Base-by-base conservation (phyloP, 1,140 invertebrate species). In the Nephila pilipes region DNA sequence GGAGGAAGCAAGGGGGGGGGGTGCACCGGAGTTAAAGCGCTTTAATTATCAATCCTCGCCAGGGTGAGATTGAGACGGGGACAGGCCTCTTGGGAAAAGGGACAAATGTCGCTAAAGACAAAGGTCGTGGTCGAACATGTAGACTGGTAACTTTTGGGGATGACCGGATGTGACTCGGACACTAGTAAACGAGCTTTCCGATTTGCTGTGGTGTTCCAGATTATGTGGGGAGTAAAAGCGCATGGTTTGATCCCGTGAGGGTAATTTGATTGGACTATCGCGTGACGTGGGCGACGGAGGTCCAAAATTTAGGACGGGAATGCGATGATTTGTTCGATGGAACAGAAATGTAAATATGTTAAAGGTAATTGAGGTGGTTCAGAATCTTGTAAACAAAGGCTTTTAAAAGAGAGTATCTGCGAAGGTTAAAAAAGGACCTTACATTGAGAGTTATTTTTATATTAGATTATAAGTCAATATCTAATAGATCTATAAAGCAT, bases 51-150 rank as follows among this genome's bases (percentile, higher is more conserved):
- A 16, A 60, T 16, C 25, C 4, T 58, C 18, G 20, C 22, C 54
- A 22, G 36, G 14, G 32, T 32, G 79, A 38, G 38, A 81, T 38
- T 22, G 32, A 14, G 29, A 46, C 46, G 46, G 46, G 46, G 46
- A 46, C 46, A 46, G 36, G n/a, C 36, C 32, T 18, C 20, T 20
- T 54, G 55, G 25, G 55, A 85, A 85, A 32, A 16, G 25, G 83
- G 83, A 85, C 83, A 85, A 57, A 85, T 85, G 83, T 85, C 83
- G 55, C 8, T 4, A 29, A 85, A 55, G 55, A 85, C 54, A 32
- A 85, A 85, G 83, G 83, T 83, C 69, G 63, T 65, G 29, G 69
- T 36, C 69, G 18, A 75, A 32, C 69, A 75, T 75, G 25, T 75
- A 29, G 69, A 75, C 32, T 32, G 16, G 25, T 75, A 75, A 75